These are phyloP conservation scores for Dascyllus trimaculatus DNA, from an alignment of 2,113 vertebrate species.

Conservation along the genomic window DNA sequence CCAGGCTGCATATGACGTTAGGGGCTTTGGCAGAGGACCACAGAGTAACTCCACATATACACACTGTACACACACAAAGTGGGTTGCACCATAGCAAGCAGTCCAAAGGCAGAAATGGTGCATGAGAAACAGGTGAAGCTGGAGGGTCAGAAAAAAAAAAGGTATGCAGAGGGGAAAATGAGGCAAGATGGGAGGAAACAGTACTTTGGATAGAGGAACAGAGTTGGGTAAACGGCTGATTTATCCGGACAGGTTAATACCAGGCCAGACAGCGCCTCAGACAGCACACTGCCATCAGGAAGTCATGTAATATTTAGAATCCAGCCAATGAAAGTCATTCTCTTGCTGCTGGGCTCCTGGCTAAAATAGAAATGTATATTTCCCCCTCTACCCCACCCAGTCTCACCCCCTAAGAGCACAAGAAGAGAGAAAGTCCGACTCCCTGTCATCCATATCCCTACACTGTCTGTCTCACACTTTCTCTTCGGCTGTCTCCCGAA, in stretches of 20 bases:
- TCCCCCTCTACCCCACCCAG: slow-evolving; percentile 22
- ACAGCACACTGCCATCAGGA: slow-evolving; percentile 84
- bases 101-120: slow-evolving; percentile 48
- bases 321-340: slow-evolving; percentile 80
- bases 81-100: slow-evolving; percentile 19
- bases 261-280: slow-evolving; percentile 78
- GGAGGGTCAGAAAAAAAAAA: slow-evolving; percentile 27
- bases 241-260: slow-evolving; percentile 88
- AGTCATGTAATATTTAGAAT: slow-evolving; percentile 88
- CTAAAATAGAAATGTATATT: slow-evolving; percentile 81
- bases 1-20: slow-evolving; percentile 83
- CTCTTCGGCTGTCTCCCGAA: slow-evolving; percentile 3
- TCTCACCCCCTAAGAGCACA: slow-evolving; percentile 16
- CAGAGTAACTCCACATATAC: slow-evolving; percentile 58
- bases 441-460: slow-evolving; percentile 13
- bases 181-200: slow-evolving; percentile 33
- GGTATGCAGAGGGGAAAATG: slow-evolving; percentile 11
- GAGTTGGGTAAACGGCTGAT: slow-evolving; percentile 81
- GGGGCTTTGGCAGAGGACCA: slow-evolving; percentile 78
- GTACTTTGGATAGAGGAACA: slow-evolving; percentile 52
- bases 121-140: slow-evolving; percentile 50
- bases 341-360: slow-evolving; percentile 67
- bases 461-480: background rate
- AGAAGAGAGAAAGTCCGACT: slow-evolving; percentile 25
- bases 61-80: slow-evolving; percentile 49